These are phyloP conservation scores for Melanerpes formicivorus DNA, from an alignment of 2,113 vertebrate genomes.

Conservation along the genomic window DNA sequence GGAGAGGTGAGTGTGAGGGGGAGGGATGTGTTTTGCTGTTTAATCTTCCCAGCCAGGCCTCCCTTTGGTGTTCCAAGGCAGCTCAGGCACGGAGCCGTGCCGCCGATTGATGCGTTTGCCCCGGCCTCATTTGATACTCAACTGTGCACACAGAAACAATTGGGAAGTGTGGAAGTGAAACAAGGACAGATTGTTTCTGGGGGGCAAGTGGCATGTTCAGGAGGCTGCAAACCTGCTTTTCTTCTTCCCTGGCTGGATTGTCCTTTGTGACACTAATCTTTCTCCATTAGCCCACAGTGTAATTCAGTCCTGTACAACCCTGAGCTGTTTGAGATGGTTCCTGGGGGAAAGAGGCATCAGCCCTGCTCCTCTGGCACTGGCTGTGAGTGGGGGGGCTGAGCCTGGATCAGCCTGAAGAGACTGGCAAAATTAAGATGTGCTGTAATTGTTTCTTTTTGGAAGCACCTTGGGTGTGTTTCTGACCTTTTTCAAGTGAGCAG, in stretches of 20 bases:
- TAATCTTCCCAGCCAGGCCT: neutral
- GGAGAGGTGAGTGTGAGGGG: constrained; percentile 83
- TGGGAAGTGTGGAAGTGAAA: neutral
- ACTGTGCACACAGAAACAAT: neutral
- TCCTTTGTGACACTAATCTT: neutral
- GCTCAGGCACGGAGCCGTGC: neutral
- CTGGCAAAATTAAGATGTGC: neutral
- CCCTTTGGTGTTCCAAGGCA: neutral
- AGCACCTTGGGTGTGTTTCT: neutral
- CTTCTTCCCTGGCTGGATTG: neutral
- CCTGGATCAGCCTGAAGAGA: neutral
- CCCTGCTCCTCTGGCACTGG: neutral
- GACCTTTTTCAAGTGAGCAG: neutral
- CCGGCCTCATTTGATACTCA: constrained; percentile 23
- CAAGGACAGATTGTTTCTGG: neutral
- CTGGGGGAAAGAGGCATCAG: neutral
- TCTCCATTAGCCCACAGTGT: neutral
- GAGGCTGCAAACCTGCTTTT: constrained; percentile 27
- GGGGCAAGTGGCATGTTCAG: neutral
- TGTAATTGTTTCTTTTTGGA: neutral
- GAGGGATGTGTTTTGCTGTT: neutral
- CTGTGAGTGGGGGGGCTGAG: neutral
- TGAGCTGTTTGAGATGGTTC: neutral
- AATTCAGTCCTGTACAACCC: neutral
- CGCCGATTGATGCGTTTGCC: neutral